Evolutionary conservation across 2,113 vertebrate genomes (phyloP), one percentile per base, ranked within the genome.

Genomic region (Burhinus oedicnemus): DNA sequence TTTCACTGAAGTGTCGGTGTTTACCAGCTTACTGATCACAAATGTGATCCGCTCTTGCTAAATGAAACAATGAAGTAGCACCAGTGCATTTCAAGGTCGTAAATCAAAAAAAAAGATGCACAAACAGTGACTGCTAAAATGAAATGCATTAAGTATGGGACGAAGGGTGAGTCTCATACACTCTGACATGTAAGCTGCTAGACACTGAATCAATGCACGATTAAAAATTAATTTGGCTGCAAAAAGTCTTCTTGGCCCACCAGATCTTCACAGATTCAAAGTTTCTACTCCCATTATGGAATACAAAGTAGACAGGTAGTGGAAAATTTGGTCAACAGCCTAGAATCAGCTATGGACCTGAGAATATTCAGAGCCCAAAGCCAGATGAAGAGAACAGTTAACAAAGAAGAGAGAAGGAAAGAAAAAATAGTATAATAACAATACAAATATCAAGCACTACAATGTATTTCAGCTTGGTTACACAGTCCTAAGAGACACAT

Each of bases 221-320:
- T 81, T 66, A 92, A 92, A 96, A 88, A 92, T 75, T 55, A 47
- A 80, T 92, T 64, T 83, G 44, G 30, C 61, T 78, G 40, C 38
- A 74, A 61, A 77, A 95, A 51, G 49, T 81, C 60, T 65, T 92
- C 29, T 78, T 90, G 65, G 64, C 38, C 60, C n/a, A 80, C 25
- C 44, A 69, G 64, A 92, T 86, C 45, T 71, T 55, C 65, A 62
- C 42, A 77, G 75, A 70, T 7, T 88, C 34, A n/a, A 70, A 47
- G 26, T 47, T 95, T 71, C 54, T 85, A 22, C 66, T 94, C 42
- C 12, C 58, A 42, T 49, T 36, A 96, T 42, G n/a, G 36, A 84
- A 87, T 15, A 92, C 0, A 0, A 79, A 64, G 40, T 15, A 89
- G 77, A 68, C 26, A 42, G 47, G 60, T 70, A 87, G 55, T 20